Evolutionary conservation across 2,888 invertebrate species (phyloP), one percentile per base, ranked within the genome.

Genomic region (Drosophila prostipennis): DNA sequence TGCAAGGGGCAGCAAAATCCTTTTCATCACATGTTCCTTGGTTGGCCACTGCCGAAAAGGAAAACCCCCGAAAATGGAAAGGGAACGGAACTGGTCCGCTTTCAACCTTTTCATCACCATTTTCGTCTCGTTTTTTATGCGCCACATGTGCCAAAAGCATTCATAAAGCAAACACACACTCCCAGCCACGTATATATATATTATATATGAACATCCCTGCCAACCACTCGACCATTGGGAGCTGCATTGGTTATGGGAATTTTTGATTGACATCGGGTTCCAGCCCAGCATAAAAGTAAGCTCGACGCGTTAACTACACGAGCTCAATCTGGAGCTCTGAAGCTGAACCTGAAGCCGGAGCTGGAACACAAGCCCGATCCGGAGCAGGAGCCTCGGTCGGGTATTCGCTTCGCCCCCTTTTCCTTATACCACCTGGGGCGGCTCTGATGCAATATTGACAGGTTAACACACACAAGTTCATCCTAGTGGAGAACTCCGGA

Each of bases 211-310:
- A 54, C 16, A 59, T 32, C 55, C 55, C 69, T 40, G 69, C 36
- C 36, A 55, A 60, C 56, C 72, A 72, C 72, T 67, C 73, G 73
- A 73, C 65, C 72, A 64, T 57, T 58, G 70, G 70, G 72, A 63
- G 65, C 77, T 80, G 88, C 88, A 83, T 88, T 80, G 83, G 87
- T 77, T 87, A 82, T 81, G 87, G 83, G 85, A 88, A 89, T 88
- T 89, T 87, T 89, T 89, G 90, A 89, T 89, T 89, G 89, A 89
- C 89, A 89, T 83, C 83, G 87, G 89, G 87, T 79, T 87, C 77
- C 71, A 79, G 72, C 54, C 63, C 72, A 69, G 63, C 29, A 76
- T 49, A 61, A 61, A 72, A 75, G 75, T 74, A 77, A 68, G 71
- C 75, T 77, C 63, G 54, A 70, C 77, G 88, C 88, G 88, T 88